Base-by-base conservation (phyloP, 2,888 invertebrate species). In the Lacanobia wlatinum region DNA sequence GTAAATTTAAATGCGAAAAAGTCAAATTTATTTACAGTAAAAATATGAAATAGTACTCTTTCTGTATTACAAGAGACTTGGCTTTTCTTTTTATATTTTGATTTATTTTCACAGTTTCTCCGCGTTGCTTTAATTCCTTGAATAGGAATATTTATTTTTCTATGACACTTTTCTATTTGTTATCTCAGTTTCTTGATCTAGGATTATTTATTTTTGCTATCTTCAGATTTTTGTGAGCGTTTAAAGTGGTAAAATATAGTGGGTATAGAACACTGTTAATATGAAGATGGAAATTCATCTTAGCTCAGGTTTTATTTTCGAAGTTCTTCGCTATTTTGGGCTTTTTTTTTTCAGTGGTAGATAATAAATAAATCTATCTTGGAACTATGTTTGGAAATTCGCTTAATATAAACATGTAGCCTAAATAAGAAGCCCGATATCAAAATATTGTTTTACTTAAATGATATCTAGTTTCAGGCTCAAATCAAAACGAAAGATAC, bases 1-100 rank as follows among this genome's bases (percentile, higher is more conserved):
- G 88, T 89, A 91, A 90, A 90, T 88, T 88, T 90, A 88, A 88
- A 87, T 86, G 86, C 85, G 84, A 86, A 88, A 87, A 89, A 86
- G 82, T 87, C 77, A 84, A 84, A 85, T 85, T 86, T 89, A 88
- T 88, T 87, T 85, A 85, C 75, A 72, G 78, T 73, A 78, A 82
- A 86, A 83, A 80, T 83, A 78, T 78, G 68, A 67, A 75, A 82
- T 73, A 71, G 66, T 70, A 69, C 43, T 58, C 56, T 80, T 77
- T 72, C 58, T 64, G 72, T 64, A 69, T 67, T 67, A 80, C 70
- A 59, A 61, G 66, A 58, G 58, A 61, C 52, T 58, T 72, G 48
- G 50, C 58, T 70, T 76, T 70, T 68, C 67, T 76, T 76, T 71
- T 68, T 75, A 64, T 52, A 70, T 67, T 71, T 68, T 82, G 82